Evolutionary conservation across 2,113 vertebrate species (phyloP), one percentile per base, ranked within the genome.

Genomic region (Centrocercus urophasianus): DNA sequence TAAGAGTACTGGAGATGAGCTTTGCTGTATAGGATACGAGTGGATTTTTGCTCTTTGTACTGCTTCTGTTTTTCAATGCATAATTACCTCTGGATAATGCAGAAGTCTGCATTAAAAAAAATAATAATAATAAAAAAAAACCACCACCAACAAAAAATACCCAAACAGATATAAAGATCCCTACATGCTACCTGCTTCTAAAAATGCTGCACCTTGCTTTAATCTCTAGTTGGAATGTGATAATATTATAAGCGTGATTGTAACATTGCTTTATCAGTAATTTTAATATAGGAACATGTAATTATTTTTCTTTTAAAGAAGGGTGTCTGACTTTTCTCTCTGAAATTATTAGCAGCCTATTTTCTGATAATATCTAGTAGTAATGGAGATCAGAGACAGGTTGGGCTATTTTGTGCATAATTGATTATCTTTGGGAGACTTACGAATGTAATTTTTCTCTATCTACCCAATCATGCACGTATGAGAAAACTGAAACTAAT

Each of bases 361-460:
- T 86, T 91, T 95, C 65, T 94, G 81, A 64, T 94, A 87, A 94
- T 91, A 73, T 93, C 77, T 87, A 91, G 96, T 59, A 91, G 97
- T 97, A 97, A 94, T 96, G 91, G 96, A 96, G 96, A 96, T 94
- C 79, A 96, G 90, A 96, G 90, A 75, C 92, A 95, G 85, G 94
- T 89, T 96, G 91, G 50, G 56, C 45, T 96, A 93, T 88, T 97
- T 96, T 11, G 45, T 96, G 82, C 93, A 92, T 96, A 95, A 95
- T 96, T 96, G 94, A 56, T 96, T 96, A 89, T 67, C 40, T 94
- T 86, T 88, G 83, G 81, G 96, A 89, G 77, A 97, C 94, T 94
- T 96, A 95, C 92, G 76, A 97, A 97, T 95, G 74, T 89, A 95
- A 88, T 94, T 95, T 95, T 97, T 97, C 93, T 93, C 93, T 93